phyloP scores from a whole-genome alignment of 2,113 vertebrate genomes.

The Leucoraja erinaceus region DNA sequence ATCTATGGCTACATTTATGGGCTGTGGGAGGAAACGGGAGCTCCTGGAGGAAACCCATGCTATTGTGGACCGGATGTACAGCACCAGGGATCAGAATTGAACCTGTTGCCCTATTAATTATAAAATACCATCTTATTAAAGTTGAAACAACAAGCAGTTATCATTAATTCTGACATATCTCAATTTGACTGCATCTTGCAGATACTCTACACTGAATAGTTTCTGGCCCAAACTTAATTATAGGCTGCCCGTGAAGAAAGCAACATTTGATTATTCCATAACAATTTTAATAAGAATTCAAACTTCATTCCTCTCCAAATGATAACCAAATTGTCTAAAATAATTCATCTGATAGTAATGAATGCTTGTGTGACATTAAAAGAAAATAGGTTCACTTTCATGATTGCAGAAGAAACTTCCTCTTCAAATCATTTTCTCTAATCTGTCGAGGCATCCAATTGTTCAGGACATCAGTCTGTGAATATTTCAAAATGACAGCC shows the following conservation, averaged over 20 bases:
- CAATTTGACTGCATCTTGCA: not conserved
- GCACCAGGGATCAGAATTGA: too few species aligned
- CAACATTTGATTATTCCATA: not conserved
- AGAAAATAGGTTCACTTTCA: not conserved
- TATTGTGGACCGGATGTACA: too few species aligned
- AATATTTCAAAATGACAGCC: not conserved
- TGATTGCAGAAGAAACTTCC: not conserved
- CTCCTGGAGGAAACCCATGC: too few species aligned
- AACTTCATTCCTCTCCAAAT: not conserved
- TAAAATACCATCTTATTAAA: not conserved
- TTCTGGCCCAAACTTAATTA: not conserved
- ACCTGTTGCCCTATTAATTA: not conserved
- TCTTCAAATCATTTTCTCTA: not conserved
- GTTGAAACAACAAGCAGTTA: not conserved
- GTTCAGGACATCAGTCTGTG: not conserved
- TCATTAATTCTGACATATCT: not conserved
- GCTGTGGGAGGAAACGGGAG: too few species aligned
- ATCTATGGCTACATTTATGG: too few species aligned
- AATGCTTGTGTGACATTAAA: not conserved
- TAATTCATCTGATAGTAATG: not conserved
- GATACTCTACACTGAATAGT: not conserved
- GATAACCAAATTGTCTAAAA: not conserved
- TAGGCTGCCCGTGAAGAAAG: not conserved
- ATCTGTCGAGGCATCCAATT: not conserved
- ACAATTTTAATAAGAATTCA: conserved; percentile 7